These are phyloP conservation scores for Pampusana beccarii DNA, from an alignment of 2,113 vertebrate species.

Conservation along the genomic window DNA sequence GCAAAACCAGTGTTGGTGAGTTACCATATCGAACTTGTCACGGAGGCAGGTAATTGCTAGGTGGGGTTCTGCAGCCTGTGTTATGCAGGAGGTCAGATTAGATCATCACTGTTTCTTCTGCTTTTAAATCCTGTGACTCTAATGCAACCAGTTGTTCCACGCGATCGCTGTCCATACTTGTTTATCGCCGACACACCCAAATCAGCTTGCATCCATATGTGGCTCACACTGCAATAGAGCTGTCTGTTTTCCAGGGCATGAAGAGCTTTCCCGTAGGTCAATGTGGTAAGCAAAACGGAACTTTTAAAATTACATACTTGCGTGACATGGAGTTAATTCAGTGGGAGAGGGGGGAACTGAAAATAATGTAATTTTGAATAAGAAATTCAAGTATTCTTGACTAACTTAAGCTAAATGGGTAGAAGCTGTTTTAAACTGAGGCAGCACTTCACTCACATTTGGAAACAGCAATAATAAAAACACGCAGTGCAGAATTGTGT, in stretches of 20 bases:
- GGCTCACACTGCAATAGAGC: background rate
- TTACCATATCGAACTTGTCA: constrained; percentile 35
- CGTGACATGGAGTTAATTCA: fast-evolving
- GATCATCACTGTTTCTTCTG: constrained; percentile 52
- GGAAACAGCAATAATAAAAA: background rate
- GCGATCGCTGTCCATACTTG: constrained; percentile 47
- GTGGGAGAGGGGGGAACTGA: background rate
- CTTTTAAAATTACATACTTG: background rate
- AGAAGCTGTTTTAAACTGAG: background rate
- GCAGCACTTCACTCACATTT: background rate
- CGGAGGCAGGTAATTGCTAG: constrained; percentile 48
- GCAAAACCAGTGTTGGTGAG: constrained; percentile 42
- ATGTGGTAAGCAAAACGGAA: constrained; percentile 16
- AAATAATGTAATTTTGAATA: background rate
- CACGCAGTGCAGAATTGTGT: background rate
- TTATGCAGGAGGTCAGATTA: constrained; percentile 55
- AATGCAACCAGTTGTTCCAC: constrained; percentile 42
- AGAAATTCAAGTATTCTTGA: background rate
- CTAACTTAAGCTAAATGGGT: background rate
- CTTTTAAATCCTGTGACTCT: constrained; percentile 33
- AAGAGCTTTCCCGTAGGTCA: background rate
- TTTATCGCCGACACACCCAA: constrained; percentile 34
- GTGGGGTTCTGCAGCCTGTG: constrained; percentile 1
- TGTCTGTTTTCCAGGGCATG: background rate
- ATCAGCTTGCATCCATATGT: background rate